Percentiles rank a stretch among this genome's conserved stretches.
phyloP scores from a whole-genome alignment of 2,888 invertebrate genomes.

The Harmothoe impar region DNA sequence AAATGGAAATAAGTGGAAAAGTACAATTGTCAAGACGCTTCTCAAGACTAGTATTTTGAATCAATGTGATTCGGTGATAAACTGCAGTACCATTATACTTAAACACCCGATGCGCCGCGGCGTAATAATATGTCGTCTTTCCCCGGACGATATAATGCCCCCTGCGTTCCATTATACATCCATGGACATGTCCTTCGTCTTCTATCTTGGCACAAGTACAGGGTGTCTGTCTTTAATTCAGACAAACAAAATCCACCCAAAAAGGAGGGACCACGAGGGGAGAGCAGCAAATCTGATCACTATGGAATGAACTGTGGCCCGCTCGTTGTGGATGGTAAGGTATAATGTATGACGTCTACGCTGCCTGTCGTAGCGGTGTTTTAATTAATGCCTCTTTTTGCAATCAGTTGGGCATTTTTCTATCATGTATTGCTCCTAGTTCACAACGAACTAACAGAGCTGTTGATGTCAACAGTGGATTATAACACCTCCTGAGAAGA shows the following conservation, averaged over 20 bases:
- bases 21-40: conserved; percentile 36
- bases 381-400: background rate
- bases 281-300: background rate
- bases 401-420: background rate
- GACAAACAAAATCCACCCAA: background rate
- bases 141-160: no score
- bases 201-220: conserved; percentile 12
- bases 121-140: background rate
- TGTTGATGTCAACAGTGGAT: no score
- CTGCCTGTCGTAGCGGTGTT: background rate
- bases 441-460: background rate
- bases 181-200: no score
- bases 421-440: background rate
- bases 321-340: background rate
- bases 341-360: background rate
- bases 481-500: background rate
- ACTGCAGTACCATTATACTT: background rate
- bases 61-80: conserved; percentile 15
- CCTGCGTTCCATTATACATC: no score
- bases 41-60: conserved; percentile 27
- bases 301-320: background rate
- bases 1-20: background rate
- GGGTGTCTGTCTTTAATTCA: background rate
- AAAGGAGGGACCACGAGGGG: background rate
- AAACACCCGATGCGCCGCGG: background rate